Conservation (phyloP, 2,113 vertebrate species). For the Genyomyrus donnyi region DNA sequence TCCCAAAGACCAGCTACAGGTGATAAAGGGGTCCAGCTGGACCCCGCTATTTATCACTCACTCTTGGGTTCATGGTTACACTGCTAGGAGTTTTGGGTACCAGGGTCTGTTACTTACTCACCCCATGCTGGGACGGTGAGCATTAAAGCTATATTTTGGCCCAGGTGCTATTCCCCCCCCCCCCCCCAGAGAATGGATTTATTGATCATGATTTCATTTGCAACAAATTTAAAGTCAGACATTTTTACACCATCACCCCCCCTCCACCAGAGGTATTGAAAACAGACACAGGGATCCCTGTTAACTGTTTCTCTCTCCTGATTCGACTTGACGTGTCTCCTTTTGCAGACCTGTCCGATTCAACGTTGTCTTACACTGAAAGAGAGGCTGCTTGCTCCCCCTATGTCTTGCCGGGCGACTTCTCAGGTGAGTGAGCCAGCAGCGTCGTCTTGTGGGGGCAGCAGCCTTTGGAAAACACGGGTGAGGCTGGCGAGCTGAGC, state of each 20-base stretch:
- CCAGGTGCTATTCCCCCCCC: background rate
- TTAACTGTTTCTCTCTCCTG: background rate
- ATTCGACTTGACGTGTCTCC: conserved; percentile 6
- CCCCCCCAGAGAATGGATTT: background rate
- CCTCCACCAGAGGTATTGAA: background rate
- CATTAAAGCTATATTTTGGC: background rate
- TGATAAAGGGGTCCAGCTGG: background rate
- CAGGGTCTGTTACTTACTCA: background rate
- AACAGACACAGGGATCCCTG: background rate
- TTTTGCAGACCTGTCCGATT: conserved; percentile 87
- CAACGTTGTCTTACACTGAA: conserved; percentile 99
- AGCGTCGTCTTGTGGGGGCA: background rate
- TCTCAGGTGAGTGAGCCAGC: conserved; percentile 78
- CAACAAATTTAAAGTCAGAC: background rate
- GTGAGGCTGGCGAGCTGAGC: background rate
- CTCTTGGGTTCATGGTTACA: background rate
- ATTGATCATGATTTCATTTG: conserved; percentile 3
- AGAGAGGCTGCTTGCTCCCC: conserved; percentile 87
- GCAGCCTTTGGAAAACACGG: background rate
- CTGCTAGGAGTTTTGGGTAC: background rate
- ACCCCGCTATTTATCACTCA: background rate
- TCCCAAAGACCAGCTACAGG: background rate
- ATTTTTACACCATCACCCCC: background rate
- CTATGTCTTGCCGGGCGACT: conserved; percentile 79
- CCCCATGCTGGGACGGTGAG: background rate